Conservation (phyloP, 1,140 invertebrate species). For the Cyrtorhinus lividipennis region DNA sequence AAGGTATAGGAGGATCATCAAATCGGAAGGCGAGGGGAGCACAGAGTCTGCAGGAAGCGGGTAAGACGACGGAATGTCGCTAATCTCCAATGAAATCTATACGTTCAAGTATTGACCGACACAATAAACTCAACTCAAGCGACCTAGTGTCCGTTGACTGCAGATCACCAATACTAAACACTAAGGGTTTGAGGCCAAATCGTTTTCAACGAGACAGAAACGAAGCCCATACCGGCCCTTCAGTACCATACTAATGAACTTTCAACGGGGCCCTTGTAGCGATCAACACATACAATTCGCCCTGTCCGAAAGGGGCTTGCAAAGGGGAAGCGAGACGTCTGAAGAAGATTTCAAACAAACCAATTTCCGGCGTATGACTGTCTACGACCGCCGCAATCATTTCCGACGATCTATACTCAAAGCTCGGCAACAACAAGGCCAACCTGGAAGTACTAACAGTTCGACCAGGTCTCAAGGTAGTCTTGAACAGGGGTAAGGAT, state of each 20-base stretch:
- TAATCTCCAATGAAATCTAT: no score
- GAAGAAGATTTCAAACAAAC: conserved; percentile 3
- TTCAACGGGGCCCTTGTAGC: no score
- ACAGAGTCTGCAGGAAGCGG: neutral
- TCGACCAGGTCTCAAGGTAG: conserved; percentile 1
- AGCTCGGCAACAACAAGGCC: neutral
- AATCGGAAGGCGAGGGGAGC: neutral
- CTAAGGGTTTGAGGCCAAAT: no score
- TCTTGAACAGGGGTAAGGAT: conserved; percentile 1
- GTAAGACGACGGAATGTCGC: neutral
- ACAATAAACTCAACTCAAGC: no score
- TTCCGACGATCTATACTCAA: neutral
- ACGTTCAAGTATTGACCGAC: no score
- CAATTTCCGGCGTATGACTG: neutral
- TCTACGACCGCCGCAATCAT: neutral
- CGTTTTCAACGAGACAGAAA: no score
- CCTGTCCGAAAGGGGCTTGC: neutral
- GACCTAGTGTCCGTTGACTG: no score
- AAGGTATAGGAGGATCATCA: neutral
- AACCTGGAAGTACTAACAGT: neutral
- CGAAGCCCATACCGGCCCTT: no score
- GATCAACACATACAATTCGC: neutral
- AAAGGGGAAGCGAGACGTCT: neutral
- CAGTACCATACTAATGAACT: no score
- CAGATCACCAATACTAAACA: no score